phyloP scores from a whole-genome alignment of 2,888 invertebrate genomes.

The Biston stratarius region DNA sequence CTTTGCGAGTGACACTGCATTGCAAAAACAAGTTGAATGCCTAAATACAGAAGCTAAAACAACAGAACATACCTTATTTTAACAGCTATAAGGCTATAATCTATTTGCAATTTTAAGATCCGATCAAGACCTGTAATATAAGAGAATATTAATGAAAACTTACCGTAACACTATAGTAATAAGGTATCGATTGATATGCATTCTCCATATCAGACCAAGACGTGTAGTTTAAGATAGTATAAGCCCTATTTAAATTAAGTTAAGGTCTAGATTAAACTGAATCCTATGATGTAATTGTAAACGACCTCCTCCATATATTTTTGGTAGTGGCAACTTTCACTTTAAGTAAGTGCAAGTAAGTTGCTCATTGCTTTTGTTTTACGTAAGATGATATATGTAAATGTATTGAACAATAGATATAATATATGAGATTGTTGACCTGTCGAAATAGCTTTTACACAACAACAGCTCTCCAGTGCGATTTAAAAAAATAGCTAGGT shows the following conservation, averaged over 20 bases:
- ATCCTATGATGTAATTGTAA: constrained; percentile 58
- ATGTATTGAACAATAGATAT: constrained; percentile 6
- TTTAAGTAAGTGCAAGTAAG: constrained; percentile 58
- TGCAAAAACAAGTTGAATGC: constrained; percentile 43
- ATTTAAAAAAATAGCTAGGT: neutral
- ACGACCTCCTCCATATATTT: constrained; percentile 65
- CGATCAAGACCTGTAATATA: constrained; percentile 11
- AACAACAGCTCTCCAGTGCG: neutral
- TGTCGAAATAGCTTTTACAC: constrained; percentile 9
- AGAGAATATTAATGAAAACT: constrained; percentile 18
- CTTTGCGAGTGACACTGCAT: constrained; percentile 25
- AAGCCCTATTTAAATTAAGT: constrained; percentile 23
- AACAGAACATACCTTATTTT: constrained; percentile 7
- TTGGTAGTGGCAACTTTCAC: constrained; percentile 70
- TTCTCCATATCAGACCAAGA: constrained; percentile 6
- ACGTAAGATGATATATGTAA: constrained; percentile 25
- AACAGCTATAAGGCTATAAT: neutral
- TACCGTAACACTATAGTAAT: constrained; percentile 10
- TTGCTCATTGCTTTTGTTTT: constrained; percentile 22
- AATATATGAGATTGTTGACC: neutral
- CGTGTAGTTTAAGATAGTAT: constrained; percentile 22
- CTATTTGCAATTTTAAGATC: neutral
- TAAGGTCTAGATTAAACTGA: constrained; percentile 38
- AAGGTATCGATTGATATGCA: constrained; percentile 14
- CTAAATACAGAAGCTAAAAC: constrained; percentile 14